Evolutionary conservation across 2,797 vertebrate genomes (phyloP).

Genomic region (Acanthiza pusilla): DNA sequence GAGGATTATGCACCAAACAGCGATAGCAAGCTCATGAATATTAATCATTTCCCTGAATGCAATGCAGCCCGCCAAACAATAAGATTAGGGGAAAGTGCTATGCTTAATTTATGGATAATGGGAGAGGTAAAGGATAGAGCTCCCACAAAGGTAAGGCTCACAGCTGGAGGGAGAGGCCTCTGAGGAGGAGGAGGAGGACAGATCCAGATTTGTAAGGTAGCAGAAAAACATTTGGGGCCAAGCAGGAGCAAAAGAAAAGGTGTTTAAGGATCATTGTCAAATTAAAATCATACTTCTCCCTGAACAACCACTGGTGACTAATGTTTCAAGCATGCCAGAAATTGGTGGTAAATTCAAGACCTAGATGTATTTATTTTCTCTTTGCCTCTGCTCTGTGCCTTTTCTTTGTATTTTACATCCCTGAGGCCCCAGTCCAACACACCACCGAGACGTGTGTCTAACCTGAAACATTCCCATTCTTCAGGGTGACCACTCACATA

Average conservation of each 20-base stretch:
- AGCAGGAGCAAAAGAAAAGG: conserved; percentile 6
- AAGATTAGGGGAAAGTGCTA: conserved; percentile 63
- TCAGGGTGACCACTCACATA: background rate
- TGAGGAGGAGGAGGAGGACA: conserved; percentile 4
- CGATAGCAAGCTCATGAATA: conserved; percentile 75
- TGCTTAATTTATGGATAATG: conserved; percentile 64
- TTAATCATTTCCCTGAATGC: conserved; percentile 65
- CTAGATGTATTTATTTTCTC: background rate
- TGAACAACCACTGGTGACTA: background rate
- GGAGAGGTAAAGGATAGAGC: conserved; percentile 59
- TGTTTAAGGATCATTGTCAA: conserved; percentile 25
- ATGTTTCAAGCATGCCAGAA: background rate
- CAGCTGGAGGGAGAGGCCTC: conserved; percentile 60
- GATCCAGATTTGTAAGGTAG: conserved; percentile 42
- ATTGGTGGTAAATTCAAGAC: background rate
- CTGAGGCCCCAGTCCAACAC: background rate
- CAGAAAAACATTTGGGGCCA: background rate
- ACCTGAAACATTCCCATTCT: background rate
- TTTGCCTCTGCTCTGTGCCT: background rate
- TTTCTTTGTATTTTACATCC: background rate
- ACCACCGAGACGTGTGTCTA: background rate
- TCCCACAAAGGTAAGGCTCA: conserved; percentile 64
- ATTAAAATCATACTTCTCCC: conserved; percentile 41
- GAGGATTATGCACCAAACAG: conserved; percentile 70
- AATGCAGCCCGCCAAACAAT: conserved; percentile 53